These are phyloP conservation scores for Graphium colonna DNA, from an alignment of 2,888 invertebrate genomes.

Conservation along the genomic window DNA sequence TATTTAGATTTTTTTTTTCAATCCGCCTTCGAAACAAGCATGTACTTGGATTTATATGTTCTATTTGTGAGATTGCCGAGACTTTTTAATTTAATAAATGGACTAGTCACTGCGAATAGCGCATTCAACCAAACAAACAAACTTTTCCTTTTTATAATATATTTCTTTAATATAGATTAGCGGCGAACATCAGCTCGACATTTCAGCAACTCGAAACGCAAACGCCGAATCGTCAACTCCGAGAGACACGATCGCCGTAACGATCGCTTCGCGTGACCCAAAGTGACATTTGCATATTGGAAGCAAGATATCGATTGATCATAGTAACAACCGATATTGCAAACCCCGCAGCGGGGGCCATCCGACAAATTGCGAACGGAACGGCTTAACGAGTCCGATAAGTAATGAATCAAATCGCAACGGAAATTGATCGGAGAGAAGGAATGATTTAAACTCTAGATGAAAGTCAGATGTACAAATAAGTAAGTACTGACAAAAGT, in stretches of 20 bases:
- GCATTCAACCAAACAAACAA: too few relatives aligned
- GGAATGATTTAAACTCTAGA: not conserved
- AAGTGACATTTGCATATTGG: constrained; percentile 56
- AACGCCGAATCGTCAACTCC: constrained; percentile 23
- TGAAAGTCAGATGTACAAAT: too few relatives aligned
- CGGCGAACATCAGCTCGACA: constrained; percentile 5
- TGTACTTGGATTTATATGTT: too few relatives aligned
- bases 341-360: constrained; percentile 7
- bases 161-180: constrained; percentile 6
- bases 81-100: too few relatives aligned
- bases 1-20: too few relatives aligned
- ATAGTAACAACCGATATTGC: constrained; percentile 39
- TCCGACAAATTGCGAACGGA: constrained; percentile 6
- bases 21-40: too few relatives aligned
- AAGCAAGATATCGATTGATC: constrained; percentile 48
- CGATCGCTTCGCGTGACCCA: constrained; percentile 42
- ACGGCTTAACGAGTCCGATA: not conserved
- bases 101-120: too few relatives aligned
- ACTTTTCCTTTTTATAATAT: too few relatives aligned
- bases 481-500: too few relatives aligned
- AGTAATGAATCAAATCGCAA: constrained; percentile 27
- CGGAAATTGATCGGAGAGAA: not conserved
- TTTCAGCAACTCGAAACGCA: constrained; percentile 22
- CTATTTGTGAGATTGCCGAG: too few relatives aligned
- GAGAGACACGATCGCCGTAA: constrained; percentile 31